phyloP scores from a whole-genome alignment of 1,140 invertebrate species.

The Zaprionus taronus region DNA sequence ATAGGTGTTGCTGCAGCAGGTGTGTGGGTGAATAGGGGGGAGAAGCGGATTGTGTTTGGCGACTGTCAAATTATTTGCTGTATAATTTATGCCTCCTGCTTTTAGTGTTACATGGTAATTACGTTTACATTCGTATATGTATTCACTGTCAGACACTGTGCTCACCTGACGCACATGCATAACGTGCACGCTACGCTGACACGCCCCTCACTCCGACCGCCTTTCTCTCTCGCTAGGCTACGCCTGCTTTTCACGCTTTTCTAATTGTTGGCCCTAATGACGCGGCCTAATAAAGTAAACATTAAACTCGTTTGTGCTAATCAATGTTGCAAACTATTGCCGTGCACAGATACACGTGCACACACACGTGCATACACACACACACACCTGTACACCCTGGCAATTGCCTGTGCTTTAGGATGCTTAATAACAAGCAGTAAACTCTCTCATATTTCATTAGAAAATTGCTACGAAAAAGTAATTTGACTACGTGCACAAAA shows the following conservation, averaged over 20 bases:
- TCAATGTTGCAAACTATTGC: conserved; percentile 73
- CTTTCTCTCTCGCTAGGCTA: background rate
- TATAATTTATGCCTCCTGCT: conserved; percentile 74
- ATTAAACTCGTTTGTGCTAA: conserved; percentile 76
- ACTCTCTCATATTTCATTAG: conserved; percentile 33
- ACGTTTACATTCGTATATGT: conserved; percentile 51
- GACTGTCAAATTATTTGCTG: conserved; percentile 67
- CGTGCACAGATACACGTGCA: conserved; percentile 16
- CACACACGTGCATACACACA: conserved; percentile 12
- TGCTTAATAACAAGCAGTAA: conserved; percentile 32
- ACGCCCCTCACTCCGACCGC: background rate
- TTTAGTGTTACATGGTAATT: conserved; percentile 78
- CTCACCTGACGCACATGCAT: conserved; percentile 16
- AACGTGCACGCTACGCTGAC: conserved; percentile 9
- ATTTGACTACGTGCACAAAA: conserved; percentile 47
- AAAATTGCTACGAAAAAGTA: conserved; percentile 58
- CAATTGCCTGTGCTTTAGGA: conserved; percentile 15
- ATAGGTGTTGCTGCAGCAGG: conserved; percentile 5
- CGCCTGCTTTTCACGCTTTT: conserved; percentile 23
- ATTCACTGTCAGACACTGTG: conserved; percentile 56
- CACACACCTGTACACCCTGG: conserved; percentile 7
- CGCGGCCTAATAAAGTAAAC: conserved; percentile 80
- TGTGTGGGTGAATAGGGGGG: background rate
- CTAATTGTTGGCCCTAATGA: conserved; percentile 66
- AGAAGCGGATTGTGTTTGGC: background rate